Percentiles rank a stretch among this genome's conserved stretches.
These are phyloP conservation scores for Batillaria attramentaria DNA, from an alignment of 1,140 invertebrate genomes.

Conservation along the genomic window DNA sequence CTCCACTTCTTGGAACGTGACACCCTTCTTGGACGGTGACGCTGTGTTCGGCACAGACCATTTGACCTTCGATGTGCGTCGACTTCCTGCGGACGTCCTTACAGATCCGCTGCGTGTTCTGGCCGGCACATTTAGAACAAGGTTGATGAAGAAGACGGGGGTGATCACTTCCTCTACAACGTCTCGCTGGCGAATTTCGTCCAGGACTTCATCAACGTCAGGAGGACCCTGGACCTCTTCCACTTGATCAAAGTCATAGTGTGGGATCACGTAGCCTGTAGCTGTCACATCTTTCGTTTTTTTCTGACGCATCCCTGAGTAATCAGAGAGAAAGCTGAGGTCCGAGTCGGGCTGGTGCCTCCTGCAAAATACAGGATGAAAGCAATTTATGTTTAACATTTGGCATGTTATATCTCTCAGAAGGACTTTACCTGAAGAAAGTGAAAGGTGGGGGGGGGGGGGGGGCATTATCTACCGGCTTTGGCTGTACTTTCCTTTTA, in stretches of 20 bases:
- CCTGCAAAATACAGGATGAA: not conserved
- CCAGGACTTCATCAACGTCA: conserved; percentile 66
- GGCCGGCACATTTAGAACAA: conserved; percentile 62
- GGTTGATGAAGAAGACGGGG: conserved; percentile 62
- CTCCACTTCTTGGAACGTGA: conserved; percentile 20
- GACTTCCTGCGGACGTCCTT: not conserved
- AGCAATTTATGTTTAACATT: too few species aligned
- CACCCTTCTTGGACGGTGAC: conserved; percentile 20
- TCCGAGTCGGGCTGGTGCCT: not conserved
- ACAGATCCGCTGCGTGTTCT: not conserved
- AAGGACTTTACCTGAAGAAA: too few species aligned
- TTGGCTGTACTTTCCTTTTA: too few species aligned
- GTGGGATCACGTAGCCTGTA: conserved; percentile 60
- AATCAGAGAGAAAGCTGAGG: conserved; percentile 16
- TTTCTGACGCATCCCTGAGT: not conserved
- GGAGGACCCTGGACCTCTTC: conserved; percentile 54
- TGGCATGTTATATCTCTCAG: too few species aligned
- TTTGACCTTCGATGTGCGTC: conserved; percentile 3
- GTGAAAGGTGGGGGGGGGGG: too few species aligned
- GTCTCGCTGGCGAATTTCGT: conserved; percentile 63
- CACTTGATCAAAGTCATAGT: conserved; percentile 65
- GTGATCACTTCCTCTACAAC: conserved; percentile 61
- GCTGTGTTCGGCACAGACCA: conserved; percentile 17
- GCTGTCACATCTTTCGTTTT: not conserved
- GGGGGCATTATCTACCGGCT: too few species aligned